Percentiles rank a stretch among this genome's conserved stretches.
phyloP scores from a whole-genome alignment of 2,888 invertebrate genomes.

The Unio delphinus region DNA sequence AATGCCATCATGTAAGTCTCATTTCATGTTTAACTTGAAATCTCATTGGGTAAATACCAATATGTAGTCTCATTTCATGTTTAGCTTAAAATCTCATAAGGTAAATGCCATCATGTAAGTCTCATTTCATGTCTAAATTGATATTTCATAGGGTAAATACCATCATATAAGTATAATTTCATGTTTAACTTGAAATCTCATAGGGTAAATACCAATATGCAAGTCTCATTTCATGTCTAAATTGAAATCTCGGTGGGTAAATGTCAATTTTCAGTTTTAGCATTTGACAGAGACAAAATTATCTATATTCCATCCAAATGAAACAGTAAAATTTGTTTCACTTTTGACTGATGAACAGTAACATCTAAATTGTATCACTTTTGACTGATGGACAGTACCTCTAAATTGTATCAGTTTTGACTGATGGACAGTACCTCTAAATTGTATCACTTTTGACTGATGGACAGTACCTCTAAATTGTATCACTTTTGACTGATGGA shows the following conservation, averaged over 20 bases:
- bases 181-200: neutral
- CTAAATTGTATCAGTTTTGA: no score
- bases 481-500: neutral
- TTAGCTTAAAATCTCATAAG: no score
- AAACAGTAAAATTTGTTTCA: neutral
- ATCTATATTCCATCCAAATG: neutral
- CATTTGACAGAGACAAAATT: no score
- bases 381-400: neutral
- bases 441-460: neutral
- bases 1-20: no score
- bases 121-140: no score
- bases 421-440: neutral
- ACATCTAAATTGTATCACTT: no score
- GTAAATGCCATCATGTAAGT: no score
- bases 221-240: constrained; percentile 10
- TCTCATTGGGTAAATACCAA: constrained; percentile 3
- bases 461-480: neutral
- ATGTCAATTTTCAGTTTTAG: no score
- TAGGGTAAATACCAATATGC: constrained; percentile 18
- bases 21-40: no score
- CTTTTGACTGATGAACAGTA: neutral
- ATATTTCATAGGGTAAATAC: neutral
- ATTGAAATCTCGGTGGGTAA: no score
- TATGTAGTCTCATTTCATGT: constrained; percentile 21
- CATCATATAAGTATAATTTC: no score